Evolutionary conservation across 2,113 vertebrate genomes (phyloP), one percentile per base, ranked within the genome.

Genomic region (Peromyscus leucopus): DNA sequence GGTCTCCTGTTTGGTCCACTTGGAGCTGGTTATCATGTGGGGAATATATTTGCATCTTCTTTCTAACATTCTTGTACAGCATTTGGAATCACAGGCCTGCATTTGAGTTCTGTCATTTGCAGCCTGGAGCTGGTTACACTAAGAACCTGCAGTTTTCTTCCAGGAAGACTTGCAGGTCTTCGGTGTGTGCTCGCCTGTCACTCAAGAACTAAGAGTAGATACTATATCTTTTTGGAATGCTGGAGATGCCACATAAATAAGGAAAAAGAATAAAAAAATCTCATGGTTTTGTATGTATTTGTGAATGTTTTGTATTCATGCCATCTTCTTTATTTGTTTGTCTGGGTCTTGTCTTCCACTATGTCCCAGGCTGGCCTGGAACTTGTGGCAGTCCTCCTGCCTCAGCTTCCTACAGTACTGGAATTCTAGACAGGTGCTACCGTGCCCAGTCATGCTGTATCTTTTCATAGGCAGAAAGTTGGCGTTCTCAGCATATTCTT

Each of bases 251-350:
- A 92, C 42, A 39, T 89, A 59, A 89, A 92, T 61, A 39, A 84
- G 21, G n/a, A 84, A 90, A 61, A 95, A 84, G 31, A 69, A 85
- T 33, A 42, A 83, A 51, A 51, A 94, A 78, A 71, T 1, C 8
- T n/a, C 15, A n/a, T 33, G 79, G 10, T 36, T 97, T 90, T 76
- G 7, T 88, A 93, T 78, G 90, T 84, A 84, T 88, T 97, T n/a
- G n/a, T 85, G 79, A 89, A 69, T 95, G 28, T 91, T 94, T 92
- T 65, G 2, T 67, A 48, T 69, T 92, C 28, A 67, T 74, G 46
- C 51, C 36, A 48, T 39, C 24, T 67, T 74, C 10, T 9, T 84
- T 71, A 8, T 22, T 87, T 67, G 21, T 71, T 15, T 87, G 42
- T 51, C 15, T 51, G 67, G 7, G 31, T 69, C 48, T 48, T 48